Conservation (phyloP, 2,113 vertebrate species). For the Crocuta crocuta region DNA sequence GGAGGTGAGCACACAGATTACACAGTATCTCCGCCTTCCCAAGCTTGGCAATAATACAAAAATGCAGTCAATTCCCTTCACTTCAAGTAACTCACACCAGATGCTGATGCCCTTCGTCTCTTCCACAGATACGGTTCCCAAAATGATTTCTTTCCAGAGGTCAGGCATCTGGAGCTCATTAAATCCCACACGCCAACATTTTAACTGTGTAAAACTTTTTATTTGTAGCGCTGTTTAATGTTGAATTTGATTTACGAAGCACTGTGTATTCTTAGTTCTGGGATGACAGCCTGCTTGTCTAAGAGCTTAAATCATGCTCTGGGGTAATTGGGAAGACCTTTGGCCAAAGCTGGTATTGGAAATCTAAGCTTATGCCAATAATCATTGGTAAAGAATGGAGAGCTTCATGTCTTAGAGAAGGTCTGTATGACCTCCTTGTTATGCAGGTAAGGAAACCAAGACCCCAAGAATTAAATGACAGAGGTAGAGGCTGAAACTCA, state of each 20-base stretch:
- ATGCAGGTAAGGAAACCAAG: neutral
- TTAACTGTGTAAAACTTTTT: conserved; percentile 70
- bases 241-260: conserved; percentile 62
- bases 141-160: conserved; percentile 71
- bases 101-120: conserved; percentile 70
- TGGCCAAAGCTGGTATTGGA: neutral
- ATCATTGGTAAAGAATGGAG: neutral
- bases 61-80: conserved; percentile 36
- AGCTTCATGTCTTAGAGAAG: neutral
- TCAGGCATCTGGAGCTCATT: conserved; percentile 81
- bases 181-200: conserved; percentile 60
- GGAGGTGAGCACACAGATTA: conserved; percentile 68
- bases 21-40: conserved; percentile 62
- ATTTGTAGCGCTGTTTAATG: conserved; percentile 57
- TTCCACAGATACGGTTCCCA: conserved; percentile 53
- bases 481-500: neutral
- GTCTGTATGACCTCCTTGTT: neutral
- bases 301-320: neutral
- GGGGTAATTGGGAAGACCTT: neutral
- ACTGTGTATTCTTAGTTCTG: neutral
- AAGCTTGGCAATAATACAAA: conserved; percentile 66
- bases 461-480: neutral
- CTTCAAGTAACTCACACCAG: conserved; percentile 76
- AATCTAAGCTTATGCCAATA: neutral
- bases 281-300: neutral